Evolutionary conservation across 2,113 vertebrate species (phyloP).

Genomic region (Poecilia latipinna): DNA sequence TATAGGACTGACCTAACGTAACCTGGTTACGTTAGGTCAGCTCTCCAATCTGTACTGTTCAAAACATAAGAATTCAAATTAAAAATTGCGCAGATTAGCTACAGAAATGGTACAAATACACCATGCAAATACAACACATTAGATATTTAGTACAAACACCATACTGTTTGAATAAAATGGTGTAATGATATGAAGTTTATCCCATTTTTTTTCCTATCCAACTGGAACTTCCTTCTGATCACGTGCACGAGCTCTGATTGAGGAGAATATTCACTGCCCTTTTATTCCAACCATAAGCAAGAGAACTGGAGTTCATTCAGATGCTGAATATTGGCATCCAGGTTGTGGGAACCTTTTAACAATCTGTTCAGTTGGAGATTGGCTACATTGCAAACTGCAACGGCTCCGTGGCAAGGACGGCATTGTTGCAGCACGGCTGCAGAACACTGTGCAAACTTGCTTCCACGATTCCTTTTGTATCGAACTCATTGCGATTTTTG

Average conservation of each 20-base stretch:
- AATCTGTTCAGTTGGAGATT: background rate
- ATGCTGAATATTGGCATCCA: background rate
- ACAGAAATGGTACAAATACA: background rate
- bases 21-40: background rate
- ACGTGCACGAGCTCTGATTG: background rate
- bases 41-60: background rate
- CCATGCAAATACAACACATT: background rate
- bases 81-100: background rate
- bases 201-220: background rate
- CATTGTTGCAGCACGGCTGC: slow-evolving; percentile 41
- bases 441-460: background rate
- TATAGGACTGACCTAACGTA: too few relatives aligned
- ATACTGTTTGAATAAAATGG: background rate
- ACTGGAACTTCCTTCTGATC: background rate
- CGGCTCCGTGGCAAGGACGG: slow-evolving; percentile 19
- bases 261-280: background rate
- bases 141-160: background rate
- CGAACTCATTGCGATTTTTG: slow-evolving; percentile 36
- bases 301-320: background rate
- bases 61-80: background rate
- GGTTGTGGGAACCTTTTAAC: slow-evolving; percentile 5
- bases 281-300: background rate
- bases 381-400: slow-evolving; percentile 12
- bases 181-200: background rate
- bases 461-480: slow-evolving; percentile 49